Base-by-base conservation (phyloP, 2,888 invertebrate species). In the Odontomyia ornata region DNA sequence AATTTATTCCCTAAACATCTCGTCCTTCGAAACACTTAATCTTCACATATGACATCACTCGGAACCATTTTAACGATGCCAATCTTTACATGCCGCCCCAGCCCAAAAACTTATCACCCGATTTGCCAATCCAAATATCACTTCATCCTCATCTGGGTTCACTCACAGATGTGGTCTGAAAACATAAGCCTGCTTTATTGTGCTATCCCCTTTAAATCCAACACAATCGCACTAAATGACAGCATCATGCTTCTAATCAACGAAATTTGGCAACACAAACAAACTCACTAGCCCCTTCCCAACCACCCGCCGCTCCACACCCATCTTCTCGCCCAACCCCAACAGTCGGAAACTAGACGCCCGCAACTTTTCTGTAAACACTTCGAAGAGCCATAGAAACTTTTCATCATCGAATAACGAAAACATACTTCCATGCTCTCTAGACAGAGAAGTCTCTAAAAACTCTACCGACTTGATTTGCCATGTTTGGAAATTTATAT, bases 401-500 rank as follows among this genome's bases (percentile, higher is more conserved):
- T 72, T 72, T 72, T 28, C 72, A 56, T 57, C 30, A 60, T 47
- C 43, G 73, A 27, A 52, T 28, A 56, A n/a, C 60, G 73, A 36
- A 60, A 60, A 60, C 57, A 60, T 30, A 73, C 30, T 73, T 57
- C 30, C 60, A 60, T 15, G 57, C 73, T 47, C 9, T 36, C 69
- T 21, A 73, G 71, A 71, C 71, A 71, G 46, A 47, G 27, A 52
- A 47, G 47, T 71, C 47, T 27, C 27, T 71, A 71, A 71, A 52
- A 47, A 71, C 71, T 47, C 25, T 47, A 52, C 36, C 46, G 52
- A 71, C 71, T 71, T 71, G 71, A 71, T 71, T 71, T 71, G 18
- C 71, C 71, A 71, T 71, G 71, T 47, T 71, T 47, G 46, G 47
- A 47, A 71, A 71, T 47, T 71, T 71, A 47, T 67, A 43, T 67